phyloP scores from a whole-genome alignment of 2,113 vertebrate species.

The Silurus meridionalis region DNA sequence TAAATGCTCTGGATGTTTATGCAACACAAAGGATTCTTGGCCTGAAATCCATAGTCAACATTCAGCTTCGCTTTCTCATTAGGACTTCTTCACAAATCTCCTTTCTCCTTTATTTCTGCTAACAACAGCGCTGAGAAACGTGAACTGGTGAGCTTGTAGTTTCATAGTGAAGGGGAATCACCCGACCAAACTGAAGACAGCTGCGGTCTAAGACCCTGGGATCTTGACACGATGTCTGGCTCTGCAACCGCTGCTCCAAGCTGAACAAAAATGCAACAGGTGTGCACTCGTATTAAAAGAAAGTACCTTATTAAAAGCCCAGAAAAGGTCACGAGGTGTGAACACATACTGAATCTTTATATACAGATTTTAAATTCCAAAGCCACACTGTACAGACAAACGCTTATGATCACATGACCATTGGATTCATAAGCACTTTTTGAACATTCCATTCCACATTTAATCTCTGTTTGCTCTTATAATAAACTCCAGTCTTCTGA shows the following conservation, averaged over 20 bases:
- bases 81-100: background rate
- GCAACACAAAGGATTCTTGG: too few species aligned
- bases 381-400: background rate
- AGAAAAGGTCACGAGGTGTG: background rate
- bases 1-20: background rate
- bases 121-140: conserved; percentile 10
- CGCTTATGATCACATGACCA: too few species aligned
- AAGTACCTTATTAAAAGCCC: conserved; percentile 44
- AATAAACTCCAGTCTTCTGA: too few species aligned
- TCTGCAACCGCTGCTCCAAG: conserved; percentile 13
- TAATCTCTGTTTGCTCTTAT: too few species aligned
- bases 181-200: conserved; percentile 40
- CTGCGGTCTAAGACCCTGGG: conserved; percentile 32
- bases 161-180: background rate
- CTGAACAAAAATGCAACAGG: conserved; percentile 53
- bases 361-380: background rate
- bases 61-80: background rate
- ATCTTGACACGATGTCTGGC: conserved; percentile 43
- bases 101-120: background rate
- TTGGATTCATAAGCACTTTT: too few species aligned
- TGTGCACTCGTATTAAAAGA: conserved; percentile 40
- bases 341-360: background rate
- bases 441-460: too few species aligned
- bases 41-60: background rate
- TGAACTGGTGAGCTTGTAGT: conserved; percentile 14